Conservation (phyloP, 2,113 vertebrate genomes). For the Carassius auratus region DNA sequence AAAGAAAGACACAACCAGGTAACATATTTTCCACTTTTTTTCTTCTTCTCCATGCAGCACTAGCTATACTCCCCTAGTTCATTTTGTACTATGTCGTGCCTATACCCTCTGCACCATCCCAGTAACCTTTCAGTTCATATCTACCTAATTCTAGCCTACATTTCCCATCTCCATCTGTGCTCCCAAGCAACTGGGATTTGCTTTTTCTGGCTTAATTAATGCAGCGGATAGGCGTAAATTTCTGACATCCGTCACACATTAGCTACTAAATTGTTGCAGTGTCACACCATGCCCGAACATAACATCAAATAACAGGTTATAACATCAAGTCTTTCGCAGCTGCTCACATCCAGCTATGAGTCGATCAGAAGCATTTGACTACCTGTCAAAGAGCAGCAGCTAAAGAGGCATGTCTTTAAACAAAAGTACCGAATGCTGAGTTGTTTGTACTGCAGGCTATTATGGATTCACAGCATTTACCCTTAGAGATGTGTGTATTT, state of each 20-base stretch:
- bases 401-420: slow-evolving; percentile 27
- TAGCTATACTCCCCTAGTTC: background rate
- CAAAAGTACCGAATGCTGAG: slow-evolving; percentile 6
- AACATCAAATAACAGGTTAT: slow-evolving; percentile 29
- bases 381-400: background rate
- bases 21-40: slow-evolving; percentile 19
- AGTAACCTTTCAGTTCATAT: background rate
- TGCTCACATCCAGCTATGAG: background rate
- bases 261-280: slow-evolving; percentile 9
- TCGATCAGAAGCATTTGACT: background rate
- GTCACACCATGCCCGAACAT: slow-evolving; percentile 17
- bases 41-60: background rate
- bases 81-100: background rate
- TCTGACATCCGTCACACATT: slow-evolving; percentile 28
- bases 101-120: background rate
- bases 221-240: slow-evolving; percentile 11
- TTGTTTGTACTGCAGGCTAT: slow-evolving; percentile 31
- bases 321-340: background rate
- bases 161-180: slow-evolving; percentile 5
- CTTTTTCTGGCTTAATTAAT: slow-evolving; percentile 33
- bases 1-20: slow-evolving; percentile 19
- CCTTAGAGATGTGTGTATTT: slow-evolving; percentile 42
- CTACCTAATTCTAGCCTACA: background rate
- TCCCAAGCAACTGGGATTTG: slow-evolving; percentile 3
- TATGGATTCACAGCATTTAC: slow-evolving; percentile 43